Base-by-base conservation (phyloP, 2,797 vertebrate species). In the Acridotheres tristis region DNA sequence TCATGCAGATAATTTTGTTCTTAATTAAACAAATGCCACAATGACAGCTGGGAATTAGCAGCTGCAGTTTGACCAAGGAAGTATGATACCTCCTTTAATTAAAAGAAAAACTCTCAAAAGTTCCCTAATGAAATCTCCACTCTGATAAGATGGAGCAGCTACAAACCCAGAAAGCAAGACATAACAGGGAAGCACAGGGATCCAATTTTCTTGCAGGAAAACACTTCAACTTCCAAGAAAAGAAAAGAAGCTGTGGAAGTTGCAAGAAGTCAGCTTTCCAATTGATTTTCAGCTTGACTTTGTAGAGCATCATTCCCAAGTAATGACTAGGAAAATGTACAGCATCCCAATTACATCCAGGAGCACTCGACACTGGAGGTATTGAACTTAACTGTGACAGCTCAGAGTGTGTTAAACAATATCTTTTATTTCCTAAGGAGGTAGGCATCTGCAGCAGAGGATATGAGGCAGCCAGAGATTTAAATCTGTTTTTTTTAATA, bases 11-110 rank as follows among this genome's bases (percentile, higher is more conserved):
- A 65, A 94, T 80, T 68, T 61, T 62, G 42, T 73, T 84, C 87
- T 84, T 86, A 85, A 94, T 92, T 88, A 96, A 92, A 91, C 79
- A 95, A 89, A 86, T 25, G 62, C 55, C 89, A 84, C 87, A 83
- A 43, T 9, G 51, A 81, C 89, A 93, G 88, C 87, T 88, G 91
- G 85, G 90, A 94, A 92, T 92, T 68, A 72, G 85, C 76, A 92
- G 85, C 89, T 89, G 69, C 12, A 86, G 47, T 72, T 58, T 91
- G 91, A 84, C 85, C 89, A 86, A 85, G 51, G 47, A 76, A 59
- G 53, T 65, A 88, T 59, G 73, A 92, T 75, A 88, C 34, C 17
- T 62, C 58, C 69, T 93, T 83, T 92, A 94, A 94, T 92, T 96
- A 92, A 91, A 91, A 94, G 58, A 65, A 83, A 88, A 93, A 4